Base-by-base conservation (phyloP, 2,113 vertebrate species). In the Brachirus orientalis region DNA sequence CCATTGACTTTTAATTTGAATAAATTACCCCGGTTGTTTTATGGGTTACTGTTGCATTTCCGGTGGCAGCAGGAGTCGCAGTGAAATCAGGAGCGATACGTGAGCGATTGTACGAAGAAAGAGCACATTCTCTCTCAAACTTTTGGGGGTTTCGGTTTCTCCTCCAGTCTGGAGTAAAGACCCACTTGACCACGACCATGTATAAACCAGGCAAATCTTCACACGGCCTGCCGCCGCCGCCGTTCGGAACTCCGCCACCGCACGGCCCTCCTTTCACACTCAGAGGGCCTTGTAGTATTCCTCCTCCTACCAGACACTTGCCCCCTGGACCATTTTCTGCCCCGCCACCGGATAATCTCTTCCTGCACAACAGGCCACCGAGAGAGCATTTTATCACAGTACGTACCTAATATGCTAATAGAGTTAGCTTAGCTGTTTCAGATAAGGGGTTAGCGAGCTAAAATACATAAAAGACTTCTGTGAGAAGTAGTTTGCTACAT, bases 301-400 rank as follows among this genome's bases (percentile, higher is more conserved):
- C 75, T 28, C 80, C 52, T 3, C 56, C 63, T 0, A 54, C 59
- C 0, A 57, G 63, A 70, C 69, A 61, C 18, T 19, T 70, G 2
- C 62, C 63, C 2, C 41, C 52, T 10, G 47, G 48, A 52, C 45
- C 79, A 1, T 85, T 53, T 51, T 35, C 56, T 1, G 4, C 59
- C 1, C 7, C 71, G 1, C 28, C 18, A 19, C 17, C 8, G 20
- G 56, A 64, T 6, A 57, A 13, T 16, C 63, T 18, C 14, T 88
- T 73, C 19, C 48, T 64, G 18, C 70, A 16, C 36, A 58, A 10
- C 70, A 52, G 78, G 14, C 60, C 70, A 0, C 36, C 51, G 4
- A 45, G 70, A 14, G 59, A 63, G 1, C 55, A 55, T 53, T 84
- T 72, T 63, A 17, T 57, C 40, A 50, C 54, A 14, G 90, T 91